A percentile compares a stretch with the other conserved stretches of the same genome.
Conservation (phyloP, 2,797 vertebrate genomes). For the Podargus strigoides region DNA sequence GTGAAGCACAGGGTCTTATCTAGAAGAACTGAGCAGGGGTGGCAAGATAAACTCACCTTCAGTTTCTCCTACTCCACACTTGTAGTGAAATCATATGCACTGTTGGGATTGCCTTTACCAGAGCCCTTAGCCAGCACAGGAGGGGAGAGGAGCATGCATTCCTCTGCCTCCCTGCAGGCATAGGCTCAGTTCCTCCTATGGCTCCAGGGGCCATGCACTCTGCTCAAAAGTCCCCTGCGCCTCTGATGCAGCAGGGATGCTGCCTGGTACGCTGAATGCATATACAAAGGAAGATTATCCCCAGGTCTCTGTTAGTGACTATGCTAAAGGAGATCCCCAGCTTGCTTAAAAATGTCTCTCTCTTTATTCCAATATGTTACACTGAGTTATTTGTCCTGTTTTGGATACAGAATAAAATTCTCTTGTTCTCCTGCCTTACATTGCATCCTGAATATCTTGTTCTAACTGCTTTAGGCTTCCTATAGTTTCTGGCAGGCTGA, state of each 20-base stretch:
- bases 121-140: fast-evolving
- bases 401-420: background rate
- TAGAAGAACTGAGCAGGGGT: background rate
- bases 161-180: background rate
- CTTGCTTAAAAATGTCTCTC: background rate
- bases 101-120: background rate
- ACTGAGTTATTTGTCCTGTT: background rate
- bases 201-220: background rate
- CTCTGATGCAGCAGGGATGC: fast-evolving
- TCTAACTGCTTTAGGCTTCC: background rate
- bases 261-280: fast-evolving
- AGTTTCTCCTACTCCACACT: background rate
- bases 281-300: background rate
- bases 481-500: background rate
- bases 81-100: background rate
- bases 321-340: background rate
- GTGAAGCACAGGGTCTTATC: background rate
- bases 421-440: background rate
- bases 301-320: fast-evolving
- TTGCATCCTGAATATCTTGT: background rate
- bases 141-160: fast-evolving
- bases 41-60: background rate
- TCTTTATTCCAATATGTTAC: background rate
- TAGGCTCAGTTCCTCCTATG: fast-evolving
- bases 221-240: background rate